These are phyloP conservation scores for Volucella inanis DNA, from an alignment of 2,888 invertebrate genomes.

Conservation along the genomic window DNA sequence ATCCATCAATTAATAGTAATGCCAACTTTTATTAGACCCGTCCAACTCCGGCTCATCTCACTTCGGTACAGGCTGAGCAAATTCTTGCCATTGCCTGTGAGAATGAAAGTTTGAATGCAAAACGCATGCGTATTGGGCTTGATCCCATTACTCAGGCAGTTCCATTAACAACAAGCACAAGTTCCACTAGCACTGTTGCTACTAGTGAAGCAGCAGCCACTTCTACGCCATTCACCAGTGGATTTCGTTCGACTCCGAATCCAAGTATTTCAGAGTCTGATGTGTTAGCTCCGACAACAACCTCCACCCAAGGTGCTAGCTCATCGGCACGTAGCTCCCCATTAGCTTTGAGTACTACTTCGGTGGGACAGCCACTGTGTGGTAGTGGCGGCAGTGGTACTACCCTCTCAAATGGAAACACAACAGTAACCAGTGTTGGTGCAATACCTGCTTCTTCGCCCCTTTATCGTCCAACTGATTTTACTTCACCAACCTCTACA, in stretches of 20 bases:
- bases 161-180: conserved; percentile 84
- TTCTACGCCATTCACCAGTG: conserved; percentile 75
- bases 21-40: conserved; percentile 87
- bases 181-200: conserved; percentile 80
- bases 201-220: conserved; percentile 79
- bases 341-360: conserved; percentile 81
- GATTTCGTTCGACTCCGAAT: conserved; percentile 81
- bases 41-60: conserved; percentile 97
- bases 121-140: conserved; percentile 97
- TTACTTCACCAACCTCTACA: conserved; percentile 81
- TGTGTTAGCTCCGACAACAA: conserved; percentile 79
- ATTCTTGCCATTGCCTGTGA: conserved; percentile 98
- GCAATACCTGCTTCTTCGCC: conserved; percentile 81
- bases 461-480: conserved; percentile 81
- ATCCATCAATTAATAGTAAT: neutral
- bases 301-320: conserved; percentile 78
- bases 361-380: conserved; percentile 68
- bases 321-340: conserved; percentile 82
- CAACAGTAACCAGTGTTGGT: conserved; percentile 68
- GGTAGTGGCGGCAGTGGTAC: conserved; percentile 61
- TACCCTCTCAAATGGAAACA: conserved; percentile 69
- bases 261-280: conserved; percentile 80
- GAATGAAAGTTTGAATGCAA: conserved; percentile 98
- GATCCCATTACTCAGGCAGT: conserved; percentile 97
- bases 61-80: conserved; percentile 97